phyloP scores from a whole-genome alignment of 2,113 vertebrate species.

The Verasper variegatus region DNA sequence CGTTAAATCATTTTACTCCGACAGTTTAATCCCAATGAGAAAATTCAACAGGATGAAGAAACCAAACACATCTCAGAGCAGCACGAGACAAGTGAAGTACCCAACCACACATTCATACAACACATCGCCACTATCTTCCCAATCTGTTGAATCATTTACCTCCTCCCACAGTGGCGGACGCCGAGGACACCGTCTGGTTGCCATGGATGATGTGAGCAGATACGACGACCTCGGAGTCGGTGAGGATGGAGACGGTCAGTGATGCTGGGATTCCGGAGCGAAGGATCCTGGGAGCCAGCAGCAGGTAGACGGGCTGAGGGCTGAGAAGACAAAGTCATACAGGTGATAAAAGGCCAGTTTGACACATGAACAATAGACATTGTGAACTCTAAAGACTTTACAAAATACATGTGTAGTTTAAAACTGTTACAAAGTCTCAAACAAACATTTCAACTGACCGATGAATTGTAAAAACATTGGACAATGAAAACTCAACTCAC shows the following conservation, averaged over 20 bases:
- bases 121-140: no score
- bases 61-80: no score
- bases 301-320: slow-evolving; percentile 66
- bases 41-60: no score
- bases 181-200: slow-evolving; percentile 39
- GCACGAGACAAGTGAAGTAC: no score
- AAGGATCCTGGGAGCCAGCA: slow-evolving; percentile 54
- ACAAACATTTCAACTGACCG: no score
- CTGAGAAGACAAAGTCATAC: not conserved
- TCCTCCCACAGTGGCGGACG: slow-evolving; percentile 41
- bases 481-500: no score
- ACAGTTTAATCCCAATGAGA: not conserved
- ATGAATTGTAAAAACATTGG: no score
- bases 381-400: no score
- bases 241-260: slow-evolving; percentile 70
- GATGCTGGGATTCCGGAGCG: slow-evolving; percentile 38
- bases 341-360: not conserved
- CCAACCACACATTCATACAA: no score
- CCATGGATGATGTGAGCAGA: slow-evolving; percentile 48
- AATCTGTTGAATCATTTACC: slow-evolving; percentile 45
- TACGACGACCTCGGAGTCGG: slow-evolving; percentile 42
- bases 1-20: not conserved
- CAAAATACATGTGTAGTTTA: not conserved
- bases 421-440: not conserved
- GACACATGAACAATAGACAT: not conserved